Conservation (phyloP, 2,797 vertebrate genomes). For the Myioborus miniatus region DNA sequence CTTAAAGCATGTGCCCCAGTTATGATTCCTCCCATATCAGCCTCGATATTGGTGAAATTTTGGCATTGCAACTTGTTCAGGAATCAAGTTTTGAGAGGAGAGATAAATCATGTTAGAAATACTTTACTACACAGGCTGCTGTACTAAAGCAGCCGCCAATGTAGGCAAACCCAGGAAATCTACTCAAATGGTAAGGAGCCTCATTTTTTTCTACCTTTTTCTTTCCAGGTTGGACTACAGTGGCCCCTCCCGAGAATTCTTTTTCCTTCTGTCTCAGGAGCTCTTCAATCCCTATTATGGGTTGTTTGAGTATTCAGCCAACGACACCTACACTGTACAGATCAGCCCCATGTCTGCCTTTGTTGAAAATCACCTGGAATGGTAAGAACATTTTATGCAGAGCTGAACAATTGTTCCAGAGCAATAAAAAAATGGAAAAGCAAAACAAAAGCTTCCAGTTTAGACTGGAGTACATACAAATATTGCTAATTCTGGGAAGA, state of each 20-base stretch:
- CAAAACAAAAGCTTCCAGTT: neutral
- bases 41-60: neutral
- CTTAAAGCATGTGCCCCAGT: neutral
- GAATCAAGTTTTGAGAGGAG: neutral
- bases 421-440: neutral
- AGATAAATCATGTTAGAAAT: neutral
- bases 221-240: constrained; percentile 92
- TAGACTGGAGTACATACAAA: neutral
- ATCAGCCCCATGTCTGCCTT: constrained; percentile 99
- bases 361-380: constrained; percentile 97
- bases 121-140: neutral
- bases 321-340: constrained; percentile 96
- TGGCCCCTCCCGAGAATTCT: constrained; percentile 95
- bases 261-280: constrained; percentile 98
- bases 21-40: neutral
- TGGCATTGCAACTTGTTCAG: neutral
- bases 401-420: neutral
- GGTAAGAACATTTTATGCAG: constrained; percentile 76
- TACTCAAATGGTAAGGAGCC: neutral
- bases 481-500: neutral
- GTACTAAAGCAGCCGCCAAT: neutral
- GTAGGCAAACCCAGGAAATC: neutral
- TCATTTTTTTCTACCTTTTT: constrained; percentile 35
- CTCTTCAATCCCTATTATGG: constrained; percentile 97
- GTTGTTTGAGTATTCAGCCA: constrained; percentile 98